A percentile compares a stretch with the other conserved stretches of the same genome.
These are phyloP conservation scores for Channa maculata DNA, from an alignment of 2,113 vertebrate genomes.

Conservation along the genomic window DNA sequence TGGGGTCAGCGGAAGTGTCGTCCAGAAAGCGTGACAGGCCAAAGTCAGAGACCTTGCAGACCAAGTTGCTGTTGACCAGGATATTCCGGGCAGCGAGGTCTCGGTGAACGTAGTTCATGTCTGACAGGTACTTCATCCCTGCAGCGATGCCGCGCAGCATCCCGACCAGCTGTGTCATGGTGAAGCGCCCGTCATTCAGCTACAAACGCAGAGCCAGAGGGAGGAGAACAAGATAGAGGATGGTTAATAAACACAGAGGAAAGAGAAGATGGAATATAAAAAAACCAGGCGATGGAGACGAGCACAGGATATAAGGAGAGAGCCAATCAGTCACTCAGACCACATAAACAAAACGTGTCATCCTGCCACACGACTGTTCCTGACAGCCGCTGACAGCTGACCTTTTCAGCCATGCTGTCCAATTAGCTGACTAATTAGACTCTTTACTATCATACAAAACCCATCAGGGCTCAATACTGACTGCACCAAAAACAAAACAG, in stretches of 20 bases:
- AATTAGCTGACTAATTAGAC: constrained; percentile 75
- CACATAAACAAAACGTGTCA: constrained; percentile 73
- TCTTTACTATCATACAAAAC: constrained; percentile 48
- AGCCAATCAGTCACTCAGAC: constrained; percentile 53
- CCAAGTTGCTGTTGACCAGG: constrained; percentile 97
- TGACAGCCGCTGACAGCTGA: constrained; percentile 71
- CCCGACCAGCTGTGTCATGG: constrained; percentile 95
- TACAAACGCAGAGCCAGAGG: constrained; percentile 57
- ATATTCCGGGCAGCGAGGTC: constrained; percentile 97
- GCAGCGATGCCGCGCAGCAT: constrained; percentile 95
- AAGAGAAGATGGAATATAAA: constrained; percentile 6
- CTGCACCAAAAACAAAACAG: constrained; percentile 14
- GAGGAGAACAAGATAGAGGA: not conserved
- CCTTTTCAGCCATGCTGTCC: constrained; percentile 74
- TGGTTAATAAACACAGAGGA: constrained; percentile 3
- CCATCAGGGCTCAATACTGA: constrained; percentile 35
- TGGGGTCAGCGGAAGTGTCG: constrained; percentile 93
- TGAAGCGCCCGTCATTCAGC: constrained; percentile 97
- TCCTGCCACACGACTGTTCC: constrained; percentile 45
- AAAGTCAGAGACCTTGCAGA: constrained; percentile 98
- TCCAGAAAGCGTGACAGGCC: constrained; percentile 96
- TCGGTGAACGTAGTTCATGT: constrained; percentile 97
- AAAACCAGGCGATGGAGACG: not conserved
- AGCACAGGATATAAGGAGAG: constrained; percentile 14
- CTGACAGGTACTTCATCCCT: constrained; percentile 97